Conservation (phyloP, 2,113 vertebrate species). For the Raja brachyura region DNA sequence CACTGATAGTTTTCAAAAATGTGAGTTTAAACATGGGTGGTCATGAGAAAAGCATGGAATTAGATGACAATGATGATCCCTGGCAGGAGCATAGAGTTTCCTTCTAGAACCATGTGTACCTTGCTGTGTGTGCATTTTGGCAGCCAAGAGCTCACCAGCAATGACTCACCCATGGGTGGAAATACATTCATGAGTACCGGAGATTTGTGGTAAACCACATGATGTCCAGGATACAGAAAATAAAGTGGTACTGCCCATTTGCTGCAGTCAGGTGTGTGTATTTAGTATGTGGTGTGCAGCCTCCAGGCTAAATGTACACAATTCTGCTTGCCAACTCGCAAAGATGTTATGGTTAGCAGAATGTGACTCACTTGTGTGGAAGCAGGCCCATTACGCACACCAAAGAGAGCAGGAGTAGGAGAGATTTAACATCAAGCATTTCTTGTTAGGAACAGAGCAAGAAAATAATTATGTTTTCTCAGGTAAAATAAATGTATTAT, state of each 20-base stretch:
- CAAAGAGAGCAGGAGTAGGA: not conserved
- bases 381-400: not conserved
- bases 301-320: not conserved
- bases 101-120: not conserved
- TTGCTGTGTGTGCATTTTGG: not conserved
- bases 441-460: not conserved
- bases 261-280: slow-evolving; percentile 13
- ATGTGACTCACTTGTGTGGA: slow-evolving; percentile 28
- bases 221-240: slow-evolving; percentile 17
- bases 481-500: not conserved
- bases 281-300: slow-evolving; percentile 12
- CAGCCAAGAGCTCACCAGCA: not conserved
- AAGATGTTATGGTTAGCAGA: slow-evolving; percentile 10
- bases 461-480: not conserved
- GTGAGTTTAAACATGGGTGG: not conserved
- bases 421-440: not conserved
- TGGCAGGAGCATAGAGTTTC: not conserved
- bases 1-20: not conserved
- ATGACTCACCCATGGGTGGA: slow-evolving; percentile 19
- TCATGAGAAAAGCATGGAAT: not conserved
- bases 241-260: slow-evolving; percentile 2
- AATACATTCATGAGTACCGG: slow-evolving; percentile 18
- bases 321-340: slow-evolving; percentile 1
- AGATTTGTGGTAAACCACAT: slow-evolving; percentile 31
- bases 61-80: not conserved